phyloP scores from a whole-genome alignment of 2,888 invertebrate species.

The Molanna angustata region DNA sequence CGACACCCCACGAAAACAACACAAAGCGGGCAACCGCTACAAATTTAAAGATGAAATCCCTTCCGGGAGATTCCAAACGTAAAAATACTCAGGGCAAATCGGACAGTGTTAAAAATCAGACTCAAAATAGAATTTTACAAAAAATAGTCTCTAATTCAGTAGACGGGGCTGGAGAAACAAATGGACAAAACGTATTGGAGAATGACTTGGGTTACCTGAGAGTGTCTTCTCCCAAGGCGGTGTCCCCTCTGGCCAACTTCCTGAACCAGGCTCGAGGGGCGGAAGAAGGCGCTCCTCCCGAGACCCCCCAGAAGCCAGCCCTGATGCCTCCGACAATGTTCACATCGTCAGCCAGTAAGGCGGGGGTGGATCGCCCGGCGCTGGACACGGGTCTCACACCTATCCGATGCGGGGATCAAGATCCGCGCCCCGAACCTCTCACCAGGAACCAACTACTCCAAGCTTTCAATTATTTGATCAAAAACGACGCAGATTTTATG shows the following conservation, averaged over 20 bases:
- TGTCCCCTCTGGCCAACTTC: constrained; percentile 57
- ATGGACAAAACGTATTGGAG: constrained; percentile 41
- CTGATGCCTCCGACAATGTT: constrained; percentile 88
- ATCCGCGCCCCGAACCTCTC: constrained; percentile 62
- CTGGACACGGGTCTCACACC: constrained; percentile 33
- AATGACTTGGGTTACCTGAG: constrained; percentile 55
- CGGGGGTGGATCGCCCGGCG: constrained; percentile 23
- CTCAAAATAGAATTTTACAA: constrained; percentile 43
- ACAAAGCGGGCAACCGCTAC: constrained; percentile 42
- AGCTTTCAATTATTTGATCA: constrained; percentile 82
- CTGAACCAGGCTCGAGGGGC: constrained; percentile 49
- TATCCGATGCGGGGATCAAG: constrained; percentile 23
- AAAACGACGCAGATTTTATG: constrained; percentile 85
- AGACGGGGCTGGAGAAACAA: constrained; percentile 29
- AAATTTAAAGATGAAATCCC: constrained; percentile 46
- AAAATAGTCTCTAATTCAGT: constrained; percentile 37
- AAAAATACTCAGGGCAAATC: constrained; percentile 36
- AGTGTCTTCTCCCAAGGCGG: constrained; percentile 53
- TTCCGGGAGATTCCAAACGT: constrained; percentile 44
- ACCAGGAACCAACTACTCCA: constrained; percentile 87
- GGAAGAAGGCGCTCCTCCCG: constrained; percentile 39
- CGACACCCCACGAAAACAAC: constrained; percentile 45
- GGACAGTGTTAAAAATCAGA: constrained; percentile 37
- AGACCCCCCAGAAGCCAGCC: constrained; percentile 64
- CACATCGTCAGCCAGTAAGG: constrained; percentile 51